Base-by-base conservation (phyloP, 2,888 invertebrate genomes). In the Brachyptera risi region DNA sequence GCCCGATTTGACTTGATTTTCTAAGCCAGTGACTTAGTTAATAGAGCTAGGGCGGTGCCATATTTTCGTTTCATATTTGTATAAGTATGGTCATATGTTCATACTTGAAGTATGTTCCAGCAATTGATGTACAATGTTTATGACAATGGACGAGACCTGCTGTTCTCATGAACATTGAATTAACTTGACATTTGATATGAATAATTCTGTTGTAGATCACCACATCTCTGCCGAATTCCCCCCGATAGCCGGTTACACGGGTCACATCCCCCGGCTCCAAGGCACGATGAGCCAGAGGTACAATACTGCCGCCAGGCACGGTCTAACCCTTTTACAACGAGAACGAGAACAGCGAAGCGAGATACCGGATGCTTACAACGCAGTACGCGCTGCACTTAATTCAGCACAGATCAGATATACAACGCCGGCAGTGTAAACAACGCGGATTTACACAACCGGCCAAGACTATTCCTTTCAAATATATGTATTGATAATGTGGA, bases 231-330 rank as follows among this genome's bases (percentile, higher is more conserved):
- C 86, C 0, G 85, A 86, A 70, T 81, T 80, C 68, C 87, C 86
- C 19, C 87, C 87, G 15, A 86, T 87, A 68, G 84, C 86, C 0
- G 87, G 87, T 7, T 87, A 87, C 73, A 87, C 87, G 0, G 87
- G 87, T 2, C 86, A 87, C 71, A 86, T 87, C 63, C 86, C 86
- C 2, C 78, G 84, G 49, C 82, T 86, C 57, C 84, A 81, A 69
- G 84, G 84, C 13, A 80, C 81, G 1, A 76, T 86, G n/a, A 86
- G 86, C 62, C 83, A 84, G 70, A 74, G 86, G 63, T 86, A 85
- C 71, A 82, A 84, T 65, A 83, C 83, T 68, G 85, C 85, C 0
- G 86, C 85, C 2, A 83, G 80, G 72, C 80, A 81, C 31, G 85
- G 86, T 9, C 72, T 86, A 17, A 80, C 83, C 68, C 75, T 83